These are phyloP conservation scores for Hemitrygon akajei DNA, from an alignment of 2,797 vertebrate genomes.

Conservation along the genomic window DNA sequence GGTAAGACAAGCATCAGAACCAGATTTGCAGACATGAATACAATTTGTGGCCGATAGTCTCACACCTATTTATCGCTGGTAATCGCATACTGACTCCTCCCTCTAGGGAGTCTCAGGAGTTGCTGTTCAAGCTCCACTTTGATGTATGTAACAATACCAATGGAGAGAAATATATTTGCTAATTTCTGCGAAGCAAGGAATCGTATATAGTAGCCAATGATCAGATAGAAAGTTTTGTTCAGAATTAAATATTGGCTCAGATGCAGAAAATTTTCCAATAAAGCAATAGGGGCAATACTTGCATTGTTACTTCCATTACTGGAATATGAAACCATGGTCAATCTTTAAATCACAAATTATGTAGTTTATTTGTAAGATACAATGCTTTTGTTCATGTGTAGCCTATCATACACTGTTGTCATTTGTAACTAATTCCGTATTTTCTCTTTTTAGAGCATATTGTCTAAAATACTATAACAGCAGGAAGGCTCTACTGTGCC, in stretches of 20 bases:
- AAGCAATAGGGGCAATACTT: no score
- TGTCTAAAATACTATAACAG: conserved; percentile 25
- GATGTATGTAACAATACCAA: not conserved
- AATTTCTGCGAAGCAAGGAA: not conserved
- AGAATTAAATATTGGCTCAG: not conserved
- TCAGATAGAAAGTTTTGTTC: not conserved
- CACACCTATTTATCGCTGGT: no score
- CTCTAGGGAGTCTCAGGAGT: not conserved
- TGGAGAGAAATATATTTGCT: not conserved
- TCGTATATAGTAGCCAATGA: not conserved
- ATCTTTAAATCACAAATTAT: not conserved
- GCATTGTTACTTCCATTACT: not conserved
- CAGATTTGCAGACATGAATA: no score
- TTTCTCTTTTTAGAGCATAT: conserved; percentile 8
- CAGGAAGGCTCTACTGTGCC: conserved; percentile 23
- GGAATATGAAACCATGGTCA: not conserved
- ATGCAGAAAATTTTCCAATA: not conserved
- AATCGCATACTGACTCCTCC: not conserved
- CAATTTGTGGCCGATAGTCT: no score
- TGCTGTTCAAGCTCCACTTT: not conserved
- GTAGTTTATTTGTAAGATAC: not conserved
- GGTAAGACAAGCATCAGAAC: not conserved
- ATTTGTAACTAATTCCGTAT: not conserved
- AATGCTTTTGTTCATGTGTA: not conserved
- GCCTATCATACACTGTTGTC: not conserved